Evolutionary conservation across 35 echinoderm and acorn worm genomes (phyloP), one percentile per base, ranked within the genome.

Genomic region (Amphiura filiformis): DNA sequence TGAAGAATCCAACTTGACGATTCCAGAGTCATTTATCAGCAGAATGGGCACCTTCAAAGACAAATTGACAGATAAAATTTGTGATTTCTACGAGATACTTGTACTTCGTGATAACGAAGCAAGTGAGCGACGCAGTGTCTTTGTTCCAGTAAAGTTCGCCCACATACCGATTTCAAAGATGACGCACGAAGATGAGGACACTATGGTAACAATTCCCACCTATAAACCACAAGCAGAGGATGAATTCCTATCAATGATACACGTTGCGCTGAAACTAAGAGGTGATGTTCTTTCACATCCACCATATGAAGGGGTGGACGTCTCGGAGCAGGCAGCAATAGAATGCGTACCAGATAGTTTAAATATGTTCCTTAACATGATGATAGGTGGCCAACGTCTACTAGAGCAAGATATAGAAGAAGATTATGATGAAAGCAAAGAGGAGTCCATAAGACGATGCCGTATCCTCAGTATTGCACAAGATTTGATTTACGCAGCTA

Each of bases 391-490:
- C 20, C 38, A 83, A 49, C 1, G 20, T 49, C 9, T 56, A 32
- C 61, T 70, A 26, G 61, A 70, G 28, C 17, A 70, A 30, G 61
- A 70, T 30, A 1, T 14, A 11, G 81, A 56, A 31, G 81, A 56
- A 41, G 34, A 49, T 41, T 32, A 33, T 79, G 37, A 26, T 56
- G 86, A 87, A 39, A 78, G 9, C 70, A 79, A 78, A 28, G 70
- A 39, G 40, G 70, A 39, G 26, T 35, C 34, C 28, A 47, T 47
- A 18, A 22, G 18, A 36, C 28, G 26, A 30, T 4, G 12, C 31
- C 34, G 78, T 65, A 38, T 91, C 9, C 33, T 87, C 0, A 92
- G 90, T 81, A 81, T 75, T 37, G 83, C 84, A 39, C 90, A 92
- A 41, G 90, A 86, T 87, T 14, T 81, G 9, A 36, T 92, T 31